These are phyloP conservation scores for Pollenia angustigena DNA, from an alignment of 2,888 invertebrate genomes.

Conservation along the genomic window DNA sequence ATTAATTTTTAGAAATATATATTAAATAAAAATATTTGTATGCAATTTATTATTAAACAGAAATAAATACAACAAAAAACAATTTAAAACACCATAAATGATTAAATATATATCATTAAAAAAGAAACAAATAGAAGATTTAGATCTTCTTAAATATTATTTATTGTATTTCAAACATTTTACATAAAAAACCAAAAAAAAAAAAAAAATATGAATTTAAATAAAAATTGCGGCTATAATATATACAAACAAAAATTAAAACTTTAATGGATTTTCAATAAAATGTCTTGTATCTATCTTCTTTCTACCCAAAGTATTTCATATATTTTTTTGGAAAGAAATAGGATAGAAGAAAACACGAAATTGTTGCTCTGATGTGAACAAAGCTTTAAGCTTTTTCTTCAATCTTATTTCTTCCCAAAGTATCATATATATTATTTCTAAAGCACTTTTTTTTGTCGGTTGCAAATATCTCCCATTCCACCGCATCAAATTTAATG, in stretches of 20 bases:
- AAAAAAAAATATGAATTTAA: constrained; percentile 35
- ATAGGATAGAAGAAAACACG: too few species aligned
- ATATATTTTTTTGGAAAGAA: too few species aligned
- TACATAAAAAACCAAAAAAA: constrained; percentile 53
- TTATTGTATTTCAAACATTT: constrained; percentile 64
- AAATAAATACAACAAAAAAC: neutral
- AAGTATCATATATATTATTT: too few species aligned
- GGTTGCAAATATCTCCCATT: too few species aligned
- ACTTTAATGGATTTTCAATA: too few species aligned
- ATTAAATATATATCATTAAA: constrained; percentile 39
- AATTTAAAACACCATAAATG: constrained; percentile 58
- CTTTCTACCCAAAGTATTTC: too few species aligned
- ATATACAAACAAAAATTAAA: constrained; percentile 56
- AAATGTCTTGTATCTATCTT: too few species aligned
- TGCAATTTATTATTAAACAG: constrained; percentile 57
- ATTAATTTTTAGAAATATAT: constrained; percentile 41
- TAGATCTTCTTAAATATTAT: constrained; percentile 52
- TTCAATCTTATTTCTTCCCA: too few species aligned
- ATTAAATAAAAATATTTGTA: constrained; percentile 50
- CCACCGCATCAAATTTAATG: too few species aligned
- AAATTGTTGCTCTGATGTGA: too few species aligned
- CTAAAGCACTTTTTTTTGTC: too few species aligned
- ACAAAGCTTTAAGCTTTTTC: too few species aligned
- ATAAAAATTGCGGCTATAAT: constrained; percentile 69
- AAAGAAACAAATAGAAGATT: constrained; percentile 35